Conservation (phyloP, 2,797 vertebrate species). For the Clarias pachynema region DNA sequence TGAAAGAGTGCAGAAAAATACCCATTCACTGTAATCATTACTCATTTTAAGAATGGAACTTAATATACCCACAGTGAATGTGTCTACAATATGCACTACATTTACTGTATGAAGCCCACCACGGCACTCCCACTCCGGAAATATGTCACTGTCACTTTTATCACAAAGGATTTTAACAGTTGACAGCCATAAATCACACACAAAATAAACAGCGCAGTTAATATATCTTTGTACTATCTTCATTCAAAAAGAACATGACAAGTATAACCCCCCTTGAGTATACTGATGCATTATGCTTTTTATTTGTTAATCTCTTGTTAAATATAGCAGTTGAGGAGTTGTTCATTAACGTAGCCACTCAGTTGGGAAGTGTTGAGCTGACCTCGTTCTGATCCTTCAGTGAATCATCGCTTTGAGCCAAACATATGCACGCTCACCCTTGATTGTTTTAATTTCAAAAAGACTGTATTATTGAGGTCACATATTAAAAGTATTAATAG, state of each 20-base stretch:
- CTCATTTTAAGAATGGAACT: conserved; percentile 51
- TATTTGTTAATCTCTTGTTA: conserved; percentile 8
- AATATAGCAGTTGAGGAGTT: conserved; percentile 19
- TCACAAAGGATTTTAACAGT: background rate
- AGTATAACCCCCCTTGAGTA: background rate
- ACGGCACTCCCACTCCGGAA: conserved; percentile 3
- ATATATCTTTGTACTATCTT: background rate
- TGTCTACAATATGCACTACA: conserved; percentile 9
- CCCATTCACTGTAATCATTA: conserved; percentile 40
- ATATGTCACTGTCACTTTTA: conserved; percentile 19
- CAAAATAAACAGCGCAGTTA: conserved; percentile 3
- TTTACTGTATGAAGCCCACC: conserved; percentile 9
- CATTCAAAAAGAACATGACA: background rate
- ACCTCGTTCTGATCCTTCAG: conserved; percentile 47
- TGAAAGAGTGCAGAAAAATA: conserved; percentile 25
- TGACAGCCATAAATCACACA: background rate
- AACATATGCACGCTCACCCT: conserved; percentile 42
- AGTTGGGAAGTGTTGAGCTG: conserved; percentile 29
- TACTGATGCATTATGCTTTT: conserved; percentile 2
- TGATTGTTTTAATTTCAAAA: conserved; percentile 52
- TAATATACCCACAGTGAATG: conserved; percentile 19
- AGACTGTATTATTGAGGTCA: conserved; percentile 62
- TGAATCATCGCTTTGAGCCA: conserved; percentile 62
- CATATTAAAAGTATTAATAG: conserved; percentile 68
- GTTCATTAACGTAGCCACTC: conserved; percentile 32